Base-by-base conservation (phyloP, 2,797 vertebrate species). In the Malurus leucopterus region DNA sequence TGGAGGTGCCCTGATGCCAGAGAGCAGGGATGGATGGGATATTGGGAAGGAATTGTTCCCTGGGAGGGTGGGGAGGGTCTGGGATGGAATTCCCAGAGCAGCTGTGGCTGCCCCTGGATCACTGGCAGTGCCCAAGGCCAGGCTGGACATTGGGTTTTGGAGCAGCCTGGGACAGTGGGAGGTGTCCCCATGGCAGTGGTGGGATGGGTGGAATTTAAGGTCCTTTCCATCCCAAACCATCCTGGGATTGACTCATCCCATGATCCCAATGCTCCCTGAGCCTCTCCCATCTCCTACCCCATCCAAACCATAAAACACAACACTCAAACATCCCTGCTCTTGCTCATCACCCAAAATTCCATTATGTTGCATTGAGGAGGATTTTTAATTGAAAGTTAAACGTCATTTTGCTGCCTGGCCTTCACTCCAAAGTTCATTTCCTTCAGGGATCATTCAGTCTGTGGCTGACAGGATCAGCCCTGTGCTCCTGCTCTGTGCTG, bases 241-340 rank as follows among this genome's bases (percentile, higher is more conserved):
- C n/a, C 13, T 4, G 38, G 2, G 26, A 36, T 51, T 51, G 4
- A 51, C 16, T 6, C 1, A 30, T 0, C 12, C 24, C 27, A 8
- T 0, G 13, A 24, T 7, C 32, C n/a, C 7, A 18, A 7, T 0
- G 1, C 11, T 51, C 27, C 15, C 51, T 19, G 41, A 24, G 12
- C 24, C 26, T 7, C 55, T 4, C 23, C 15, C 69, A 51, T 22
- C 41, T 40, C 55, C 50, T 16, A 10, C 40, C 36, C 10, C 34
- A 23, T 1, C 49, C 6, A 5, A 44, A 3, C 11, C 1, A 0
- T 29, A 38, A 72, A 46, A 5, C 29, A 1, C 55, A n/a, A 4
- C 2, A 4, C 13, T 46, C 61, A 44, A 34, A 67, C n/a, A 4
- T 40, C 23, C 7, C 24, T 44, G 2, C 24, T 34, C 17, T 47